These are phyloP conservation scores for Cremastinae sp. DNA, from an alignment of 2,888 invertebrate species.

Conservation along the genomic window DNA sequence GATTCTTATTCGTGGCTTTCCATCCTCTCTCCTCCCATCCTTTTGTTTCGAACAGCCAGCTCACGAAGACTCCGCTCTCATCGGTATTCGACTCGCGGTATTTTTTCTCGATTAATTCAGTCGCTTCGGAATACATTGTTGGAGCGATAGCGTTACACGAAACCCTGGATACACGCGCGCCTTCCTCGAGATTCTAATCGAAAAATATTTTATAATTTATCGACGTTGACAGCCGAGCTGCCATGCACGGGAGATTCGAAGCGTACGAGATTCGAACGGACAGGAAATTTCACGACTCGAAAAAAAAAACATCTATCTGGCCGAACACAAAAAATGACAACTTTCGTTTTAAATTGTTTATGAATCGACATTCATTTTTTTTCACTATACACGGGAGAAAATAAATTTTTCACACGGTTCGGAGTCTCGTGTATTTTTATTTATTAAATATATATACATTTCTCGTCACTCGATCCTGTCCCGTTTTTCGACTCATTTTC, in stretches of 20 bases:
- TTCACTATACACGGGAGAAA: conserved; percentile 11
- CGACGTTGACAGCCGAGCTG: conserved; percentile 6
- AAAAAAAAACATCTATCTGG: too few relatives aligned
- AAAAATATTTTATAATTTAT: conserved; percentile 41
- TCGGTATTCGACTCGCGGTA: conserved; percentile 44
- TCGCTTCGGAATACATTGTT: conserved; percentile 8
- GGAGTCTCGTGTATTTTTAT: conserved; percentile 28
- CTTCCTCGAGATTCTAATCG: conserved; percentile 42
- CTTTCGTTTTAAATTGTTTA: too few relatives aligned
- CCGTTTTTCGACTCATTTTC: conserved; percentile 23
- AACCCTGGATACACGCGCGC: conserved; percentile 16
- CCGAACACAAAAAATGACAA: too few relatives aligned
- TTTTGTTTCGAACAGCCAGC: conserved; percentile 22
- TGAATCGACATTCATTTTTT: not conserved
- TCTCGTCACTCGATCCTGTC: conserved; percentile 32
- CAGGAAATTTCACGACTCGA: not conserved
- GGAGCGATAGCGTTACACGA: conserved; percentile 3
- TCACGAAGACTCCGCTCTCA: conserved; percentile 36
- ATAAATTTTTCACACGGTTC: conserved; percentile 35
- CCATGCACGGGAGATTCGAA: not conserved
- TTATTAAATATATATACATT: conserved; percentile 47
- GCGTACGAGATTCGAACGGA: conserved; percentile 2
- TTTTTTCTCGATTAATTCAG: conserved; percentile 48
- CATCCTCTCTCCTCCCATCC: not conserved
- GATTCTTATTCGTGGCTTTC: conserved; percentile 24